Evolutionary conservation across 2,888 invertebrate species (phyloP).

Genomic region (Leptarthrus brevirostris): DNA sequence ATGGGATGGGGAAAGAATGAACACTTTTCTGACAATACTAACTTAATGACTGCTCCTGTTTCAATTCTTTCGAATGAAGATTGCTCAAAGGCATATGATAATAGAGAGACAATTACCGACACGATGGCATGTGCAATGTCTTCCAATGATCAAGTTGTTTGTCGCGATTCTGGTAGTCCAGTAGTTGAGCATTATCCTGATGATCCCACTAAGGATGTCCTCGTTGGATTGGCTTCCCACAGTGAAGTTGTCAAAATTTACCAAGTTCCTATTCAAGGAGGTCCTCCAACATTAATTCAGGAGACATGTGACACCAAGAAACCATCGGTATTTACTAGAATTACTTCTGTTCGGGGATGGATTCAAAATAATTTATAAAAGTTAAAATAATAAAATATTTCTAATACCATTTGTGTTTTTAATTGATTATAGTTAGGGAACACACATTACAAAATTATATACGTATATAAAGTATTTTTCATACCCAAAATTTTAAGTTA

Average conservation of each 20-base stretch:
- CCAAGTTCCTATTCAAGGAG: background rate
- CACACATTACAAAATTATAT: too few species aligned
- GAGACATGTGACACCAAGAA: background rate
- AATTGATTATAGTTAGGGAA: too few species aligned
- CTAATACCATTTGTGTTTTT: too few species aligned
- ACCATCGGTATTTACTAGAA: background rate
- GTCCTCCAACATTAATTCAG: background rate
- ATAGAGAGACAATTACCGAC: background rate
- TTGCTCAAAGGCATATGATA: background rate
- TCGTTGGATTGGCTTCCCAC: background rate
- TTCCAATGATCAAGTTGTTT: background rate
- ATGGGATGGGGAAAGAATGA: background rate
- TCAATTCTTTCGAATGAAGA: background rate
- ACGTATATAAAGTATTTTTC: too few species aligned
- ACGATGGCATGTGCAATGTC: background rate
- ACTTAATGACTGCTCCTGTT: background rate
- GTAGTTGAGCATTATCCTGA: background rate
- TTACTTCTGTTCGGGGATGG: background rate
- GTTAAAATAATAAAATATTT: too few species aligned
- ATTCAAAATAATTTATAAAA: background rate
- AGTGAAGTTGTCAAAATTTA: background rate
- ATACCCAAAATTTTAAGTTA: too few species aligned
- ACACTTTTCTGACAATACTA: background rate
- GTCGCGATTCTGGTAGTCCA: background rate
- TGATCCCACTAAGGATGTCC: background rate